Conservation (phyloP, 2,113 vertebrate genomes). For the Sus scrofa region DNA sequence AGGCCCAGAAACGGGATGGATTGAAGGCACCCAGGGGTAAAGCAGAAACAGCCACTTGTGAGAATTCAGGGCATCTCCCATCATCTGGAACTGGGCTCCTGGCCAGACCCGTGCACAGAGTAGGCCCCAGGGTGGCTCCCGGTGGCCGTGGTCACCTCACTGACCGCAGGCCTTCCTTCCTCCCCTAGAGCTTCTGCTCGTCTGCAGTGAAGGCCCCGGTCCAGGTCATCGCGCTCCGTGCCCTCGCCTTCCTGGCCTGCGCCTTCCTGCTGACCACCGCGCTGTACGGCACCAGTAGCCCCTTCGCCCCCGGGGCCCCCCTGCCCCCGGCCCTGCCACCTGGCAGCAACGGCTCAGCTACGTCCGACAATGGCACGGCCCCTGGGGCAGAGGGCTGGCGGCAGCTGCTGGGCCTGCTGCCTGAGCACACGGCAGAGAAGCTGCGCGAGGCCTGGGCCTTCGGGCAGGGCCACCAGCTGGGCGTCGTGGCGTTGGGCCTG, state of each 20-base stretch:
- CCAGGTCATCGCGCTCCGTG: conserved; percentile 92
- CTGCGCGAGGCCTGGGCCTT: conserved; percentile 89
- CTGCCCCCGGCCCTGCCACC: conserved; percentile 69
- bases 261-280: conserved; percentile 89
- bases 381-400: conserved; percentile 82
- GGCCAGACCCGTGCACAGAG: accelerated
- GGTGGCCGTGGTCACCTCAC: not conserved
- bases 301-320: conserved; percentile 44
- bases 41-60: accelerated
- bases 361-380: not conserved
- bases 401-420: conserved; percentile 89
- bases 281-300: conserved; percentile 83
- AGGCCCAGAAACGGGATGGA: not conserved
- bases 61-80: not conserved
- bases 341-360: not conserved
- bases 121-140: accelerated
- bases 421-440: conserved; percentile 85
- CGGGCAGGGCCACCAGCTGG: conserved; percentile 91
- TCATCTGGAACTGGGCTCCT: not conserved
- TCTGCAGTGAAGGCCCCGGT: conserved; percentile 86
- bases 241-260: conserved; percentile 93
- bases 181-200: conserved; percentile 88
- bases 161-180: not conserved
- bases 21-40: accelerated
- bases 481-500: conserved; percentile 91